phyloP scores from a whole-genome alignment of 2,797 vertebrate genomes.

The Hybognathus amarus region DNA sequence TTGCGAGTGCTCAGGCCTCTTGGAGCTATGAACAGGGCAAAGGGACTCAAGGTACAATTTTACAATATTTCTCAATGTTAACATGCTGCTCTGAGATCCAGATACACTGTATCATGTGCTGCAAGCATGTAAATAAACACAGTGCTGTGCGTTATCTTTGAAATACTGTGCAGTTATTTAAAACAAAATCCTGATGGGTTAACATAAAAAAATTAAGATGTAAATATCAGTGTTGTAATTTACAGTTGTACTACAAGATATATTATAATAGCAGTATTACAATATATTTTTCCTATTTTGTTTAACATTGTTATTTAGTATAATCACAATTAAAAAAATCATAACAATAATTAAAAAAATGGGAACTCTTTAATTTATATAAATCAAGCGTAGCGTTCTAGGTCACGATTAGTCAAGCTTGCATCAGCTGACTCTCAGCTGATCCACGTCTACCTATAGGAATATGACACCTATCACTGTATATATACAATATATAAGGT shows the following conservation, averaged over 20 bases:
- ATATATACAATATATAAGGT: too few species aligned
- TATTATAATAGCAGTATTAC: background rate
- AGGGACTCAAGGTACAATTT: slow-evolving; percentile 91
- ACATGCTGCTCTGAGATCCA: background rate
- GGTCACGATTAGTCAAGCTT: too few species aligned
- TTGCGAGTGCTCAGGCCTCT: slow-evolving; percentile 92
- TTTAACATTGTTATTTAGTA: background rate
- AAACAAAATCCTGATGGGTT: background rate
- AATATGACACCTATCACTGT: too few species aligned
- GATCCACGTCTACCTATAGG: too few species aligned
- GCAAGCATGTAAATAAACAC: background rate
- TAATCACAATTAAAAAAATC: background rate
- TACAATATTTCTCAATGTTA: background rate
- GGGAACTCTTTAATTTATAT: background rate
- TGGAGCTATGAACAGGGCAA: slow-evolving; percentile 97
- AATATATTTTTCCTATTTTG: background rate
- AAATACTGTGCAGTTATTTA: background rate
- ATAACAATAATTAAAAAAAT: background rate
- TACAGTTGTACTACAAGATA: background rate
- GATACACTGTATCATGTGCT: background rate
- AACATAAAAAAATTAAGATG: background rate
- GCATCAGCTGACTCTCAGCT: too few species aligned
- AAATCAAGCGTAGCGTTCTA: too few species aligned
- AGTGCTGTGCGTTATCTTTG: background rate
- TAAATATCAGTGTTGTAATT: background rate